Evolutionary conservation across 2,888 invertebrate species (phyloP), one percentile per base, ranked within the genome.

Genomic region (Uloborus plumipes): DNA sequence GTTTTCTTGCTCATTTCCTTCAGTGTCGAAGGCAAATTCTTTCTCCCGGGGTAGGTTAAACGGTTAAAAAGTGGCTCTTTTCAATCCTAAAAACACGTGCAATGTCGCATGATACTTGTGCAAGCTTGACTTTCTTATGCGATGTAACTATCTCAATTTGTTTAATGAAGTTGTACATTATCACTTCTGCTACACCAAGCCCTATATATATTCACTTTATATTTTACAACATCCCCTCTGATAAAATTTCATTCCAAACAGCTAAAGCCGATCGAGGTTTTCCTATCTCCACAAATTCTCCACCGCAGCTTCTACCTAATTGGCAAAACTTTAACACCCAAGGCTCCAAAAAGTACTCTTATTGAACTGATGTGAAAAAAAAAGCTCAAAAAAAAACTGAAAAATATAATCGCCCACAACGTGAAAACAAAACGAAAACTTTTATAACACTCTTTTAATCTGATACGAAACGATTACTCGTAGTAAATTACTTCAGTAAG

Each of bases 381-480:
- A 71, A 50, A 61, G 20, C 22, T 20, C 15, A 72, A 66, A 66
- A 66, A 64, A 66, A 22, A 22, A 15, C 14, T 4, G 22, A 59
- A n/a, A 66, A 66, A 66, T 22, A 59, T 75, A 75, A 75, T 75
- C 75, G 66, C 66, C 66, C 55, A n/a, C 49, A 72, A 70, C 78
- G 78, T 58, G 50, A 51, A 47, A 71, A 71, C 71, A 78, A 78
- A 71, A 78, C 61, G 47, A 58, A 69, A 76, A 78, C 78, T 78
- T 78, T 72, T 78, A 65, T 78, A 78, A 72, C 71, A 78, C 71
- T 71, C 78, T 72, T 78, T 72, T 78, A 78, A 78, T 78, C 78
- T 72, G 65, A 78, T 20, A 66, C 71, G 71, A 72, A 71, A 66
- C 79, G 79, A 79, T 79, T 72, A 72, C 72, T 59, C 72, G 49